These are phyloP conservation scores for Tyto alba DNA, from an alignment of 2,113 vertebrate species.

Conservation along the genomic window DNA sequence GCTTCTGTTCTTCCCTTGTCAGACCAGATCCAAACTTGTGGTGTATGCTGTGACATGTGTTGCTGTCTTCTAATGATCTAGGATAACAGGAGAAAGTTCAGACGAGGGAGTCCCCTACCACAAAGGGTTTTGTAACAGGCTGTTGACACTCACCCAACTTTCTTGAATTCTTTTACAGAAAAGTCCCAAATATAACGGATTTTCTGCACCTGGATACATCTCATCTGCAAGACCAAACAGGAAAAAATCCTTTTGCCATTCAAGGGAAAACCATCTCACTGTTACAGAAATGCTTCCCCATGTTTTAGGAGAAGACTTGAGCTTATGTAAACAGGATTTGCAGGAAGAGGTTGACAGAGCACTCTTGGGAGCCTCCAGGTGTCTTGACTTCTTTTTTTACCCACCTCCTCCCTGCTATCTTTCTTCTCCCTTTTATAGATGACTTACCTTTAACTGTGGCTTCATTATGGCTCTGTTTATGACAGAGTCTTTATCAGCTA, in stretches of 20 bases:
- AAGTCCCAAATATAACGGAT: constrained; percentile 70
- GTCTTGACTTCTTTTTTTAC: neutral
- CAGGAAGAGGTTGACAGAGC: neutral
- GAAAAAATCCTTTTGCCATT: neutral
- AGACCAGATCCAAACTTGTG: constrained; percentile 66
- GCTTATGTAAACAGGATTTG: neutral
- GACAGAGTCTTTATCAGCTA: constrained; percentile 59
- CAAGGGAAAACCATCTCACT: neutral
- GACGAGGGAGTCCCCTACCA: neutral
- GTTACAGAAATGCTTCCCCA: neutral
- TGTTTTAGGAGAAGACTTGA: neutral
- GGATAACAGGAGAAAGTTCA: neutral
- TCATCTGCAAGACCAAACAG: constrained; percentile 56
- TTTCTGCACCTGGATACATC: constrained; percentile 72
- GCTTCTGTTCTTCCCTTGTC: constrained; percentile 51
- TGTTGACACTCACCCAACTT: constrained; percentile 64
- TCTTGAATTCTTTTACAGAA: constrained; percentile 61
- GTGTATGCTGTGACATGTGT: constrained; percentile 64
- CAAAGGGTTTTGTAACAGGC: neutral
- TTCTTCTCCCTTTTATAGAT: neutral
- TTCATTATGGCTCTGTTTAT: constrained; percentile 59
- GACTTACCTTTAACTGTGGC: constrained; percentile 66
- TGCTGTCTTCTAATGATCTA: constrained; percentile 68
- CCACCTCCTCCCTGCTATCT: neutral
- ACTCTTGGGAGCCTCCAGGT: neutral